These are phyloP conservation scores for Mongoloraphidia duomilia DNA, from an alignment of 2,888 invertebrate genomes.

Conservation along the genomic window DNA sequence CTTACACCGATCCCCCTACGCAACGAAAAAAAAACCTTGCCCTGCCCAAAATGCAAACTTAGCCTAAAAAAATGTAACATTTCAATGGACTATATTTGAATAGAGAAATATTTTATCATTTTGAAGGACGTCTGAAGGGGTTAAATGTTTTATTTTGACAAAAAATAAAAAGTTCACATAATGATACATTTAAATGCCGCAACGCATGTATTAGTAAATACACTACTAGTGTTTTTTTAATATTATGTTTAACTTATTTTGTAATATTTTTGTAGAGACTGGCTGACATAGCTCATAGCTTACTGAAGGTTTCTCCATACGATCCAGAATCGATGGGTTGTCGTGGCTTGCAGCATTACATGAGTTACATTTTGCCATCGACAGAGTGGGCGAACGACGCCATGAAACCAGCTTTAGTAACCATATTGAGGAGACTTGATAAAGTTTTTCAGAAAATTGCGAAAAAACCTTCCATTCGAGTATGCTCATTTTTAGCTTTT, in stretches of 20 bases:
- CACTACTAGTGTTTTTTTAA: not conserved
- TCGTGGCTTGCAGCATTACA: conserved; percentile 80
- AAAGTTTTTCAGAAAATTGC: conserved; percentile 95
- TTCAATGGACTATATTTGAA: too few relatives aligned
- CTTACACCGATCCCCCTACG: too few relatives aligned
- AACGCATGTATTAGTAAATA: conserved; percentile 5
- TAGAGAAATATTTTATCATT: too few relatives aligned
- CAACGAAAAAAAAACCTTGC: too few relatives aligned
- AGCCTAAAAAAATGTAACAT: too few relatives aligned
- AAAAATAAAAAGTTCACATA: not conserved
- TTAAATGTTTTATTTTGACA: not conserved
- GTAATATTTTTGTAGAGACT: conserved; percentile 48
- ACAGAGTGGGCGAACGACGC: conserved; percentile 94
- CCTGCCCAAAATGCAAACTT: too few relatives aligned
- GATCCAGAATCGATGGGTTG: conserved; percentile 96
- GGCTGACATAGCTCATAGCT: conserved; percentile 91
- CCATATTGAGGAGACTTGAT: conserved; percentile 82
- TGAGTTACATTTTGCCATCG: conserved; percentile 82
- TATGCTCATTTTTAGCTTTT: conserved; percentile 24
- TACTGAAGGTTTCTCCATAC: conserved; percentile 94
- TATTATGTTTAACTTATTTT: conserved; percentile 6
- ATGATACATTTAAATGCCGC: conserved; percentile 3
- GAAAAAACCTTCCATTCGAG: conserved; percentile 84
- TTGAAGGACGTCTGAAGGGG: not conserved
- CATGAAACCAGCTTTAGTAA: conserved; percentile 79